Percentiles rank a stretch among this genome's conserved stretches.
Conservation (phyloP, 2,888 invertebrate genomes). For the Tenthredo amoena region DNA sequence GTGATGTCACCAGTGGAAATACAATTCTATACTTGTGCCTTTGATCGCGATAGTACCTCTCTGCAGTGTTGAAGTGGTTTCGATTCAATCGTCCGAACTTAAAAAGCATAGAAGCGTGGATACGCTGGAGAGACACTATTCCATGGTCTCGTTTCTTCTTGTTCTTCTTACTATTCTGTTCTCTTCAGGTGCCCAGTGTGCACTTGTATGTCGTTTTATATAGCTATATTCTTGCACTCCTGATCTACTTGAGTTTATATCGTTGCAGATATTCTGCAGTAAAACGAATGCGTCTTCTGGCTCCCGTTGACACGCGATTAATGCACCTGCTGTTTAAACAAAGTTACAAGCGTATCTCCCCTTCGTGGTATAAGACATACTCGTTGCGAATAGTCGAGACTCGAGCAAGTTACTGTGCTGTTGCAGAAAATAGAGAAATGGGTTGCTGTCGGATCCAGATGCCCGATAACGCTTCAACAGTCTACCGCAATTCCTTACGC, state of each 20-base stretch:
- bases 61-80: not conserved
- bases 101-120: not conserved
- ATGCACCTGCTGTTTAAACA: slow-evolving; percentile 47
- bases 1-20: not conserved
- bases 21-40: slow-evolving; percentile 4
- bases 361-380: slow-evolving; percentile 15
- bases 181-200: not conserved
- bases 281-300: slow-evolving; percentile 23
- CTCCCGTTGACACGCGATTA: slow-evolving; percentile 45
- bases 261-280: not conserved
- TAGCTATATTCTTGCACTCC: slow-evolving; percentile 17
- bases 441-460: slow-evolving; percentile 37
- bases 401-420: not conserved
- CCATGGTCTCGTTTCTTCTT: not conserved
- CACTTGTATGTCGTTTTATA: not conserved
- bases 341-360: slow-evolving; percentile 28
- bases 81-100: slow-evolving; percentile 3
- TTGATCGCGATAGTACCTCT: not conserved
- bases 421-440: slow-evolving; percentile 24
- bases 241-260: slow-evolving; percentile 19
- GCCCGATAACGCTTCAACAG: not conserved
- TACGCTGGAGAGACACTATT: not conserved
- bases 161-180: not conserved
- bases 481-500: slow-evolving; percentile 3
- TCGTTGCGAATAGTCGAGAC: slow-evolving; percentile 26